Percentiles rank a stretch among this genome's conserved stretches.
These are phyloP conservation scores for Otus sunia DNA, from an alignment of 2,113 vertebrate species.

Conservation along the genomic window DNA sequence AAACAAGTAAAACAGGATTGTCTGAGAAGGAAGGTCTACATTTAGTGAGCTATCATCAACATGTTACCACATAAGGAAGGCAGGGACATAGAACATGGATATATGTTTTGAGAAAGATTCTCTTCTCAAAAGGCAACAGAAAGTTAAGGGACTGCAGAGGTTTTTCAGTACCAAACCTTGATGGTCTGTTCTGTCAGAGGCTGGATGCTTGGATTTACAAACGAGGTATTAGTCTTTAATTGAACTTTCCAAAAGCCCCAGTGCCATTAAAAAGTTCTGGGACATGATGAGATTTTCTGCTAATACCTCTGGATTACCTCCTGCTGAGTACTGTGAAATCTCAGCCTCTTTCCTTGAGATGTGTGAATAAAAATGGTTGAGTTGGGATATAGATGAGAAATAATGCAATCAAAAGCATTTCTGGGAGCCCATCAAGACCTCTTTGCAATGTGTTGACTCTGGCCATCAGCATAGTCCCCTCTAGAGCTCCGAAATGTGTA, in stretches of 20 bases:
- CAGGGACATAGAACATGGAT: background rate
- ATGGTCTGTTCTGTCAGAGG: background rate
- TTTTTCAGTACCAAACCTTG: background rate
- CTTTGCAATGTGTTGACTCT: background rate
- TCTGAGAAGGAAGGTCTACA: background rate
- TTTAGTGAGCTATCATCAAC: background rate
- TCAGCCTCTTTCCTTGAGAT: background rate
- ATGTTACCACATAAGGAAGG: background rate
- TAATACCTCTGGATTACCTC: background rate
- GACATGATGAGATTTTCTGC: background rate
- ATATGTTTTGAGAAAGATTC: background rate
- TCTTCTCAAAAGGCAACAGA: background rate
- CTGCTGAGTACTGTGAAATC: background rate
- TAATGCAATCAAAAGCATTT: background rate
- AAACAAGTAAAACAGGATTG: background rate
- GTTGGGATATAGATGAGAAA: background rate
- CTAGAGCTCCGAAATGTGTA: background rate
- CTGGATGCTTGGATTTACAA: background rate
- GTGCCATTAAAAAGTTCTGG: background rate
- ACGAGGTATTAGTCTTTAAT: background rate
- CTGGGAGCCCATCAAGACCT: background rate
- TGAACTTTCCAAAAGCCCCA: background rate
- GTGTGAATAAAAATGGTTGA: background rate
- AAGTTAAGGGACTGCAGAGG: background rate
- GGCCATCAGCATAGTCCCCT: background rate